Evolutionary conservation across 2,888 invertebrate species (phyloP).

Genomic region (Acronicta psi): DNA sequence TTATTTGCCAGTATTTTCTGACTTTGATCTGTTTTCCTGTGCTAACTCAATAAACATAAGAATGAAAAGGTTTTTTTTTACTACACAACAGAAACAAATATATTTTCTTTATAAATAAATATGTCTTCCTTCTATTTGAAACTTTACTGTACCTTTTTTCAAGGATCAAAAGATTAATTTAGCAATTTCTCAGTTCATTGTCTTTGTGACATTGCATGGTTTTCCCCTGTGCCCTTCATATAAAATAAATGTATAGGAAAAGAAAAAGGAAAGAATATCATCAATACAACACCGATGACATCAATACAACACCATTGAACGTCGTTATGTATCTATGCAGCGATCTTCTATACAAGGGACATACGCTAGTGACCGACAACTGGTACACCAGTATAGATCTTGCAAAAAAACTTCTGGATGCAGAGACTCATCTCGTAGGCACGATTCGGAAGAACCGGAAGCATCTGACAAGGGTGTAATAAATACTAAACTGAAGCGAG

Average conservation of each 20-base stretch:
- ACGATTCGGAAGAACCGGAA: conserved; percentile 37
- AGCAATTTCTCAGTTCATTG: no score
- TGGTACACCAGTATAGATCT: conserved; percentile 33
- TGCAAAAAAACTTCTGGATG: conserved; percentile 24
- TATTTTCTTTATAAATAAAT: no score
- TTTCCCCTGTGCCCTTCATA: no score
- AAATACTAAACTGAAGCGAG: conserved; percentile 37
- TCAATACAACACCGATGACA: conserved; percentile 3
- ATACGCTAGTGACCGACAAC: conserved; percentile 13
- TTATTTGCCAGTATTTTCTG: no score
- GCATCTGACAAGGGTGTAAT: conserved; percentile 27
- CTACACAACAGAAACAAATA: no score
- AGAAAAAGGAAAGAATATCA: conserved; percentile 21
- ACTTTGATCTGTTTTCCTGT: no score
- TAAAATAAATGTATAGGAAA: conserved; percentile 27
- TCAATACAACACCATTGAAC: conserved; percentile 8
- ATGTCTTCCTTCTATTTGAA: no score
- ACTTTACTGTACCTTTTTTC: no score
- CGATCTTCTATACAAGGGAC: conserved; percentile 18
- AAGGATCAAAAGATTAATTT: no score
- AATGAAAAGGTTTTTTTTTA: no score
- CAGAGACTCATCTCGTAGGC: conserved; percentile 33
- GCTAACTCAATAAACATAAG: no score
- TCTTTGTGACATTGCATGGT: no score
- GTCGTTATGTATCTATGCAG: conserved; percentile 20